Base-by-base conservation (phyloP, 2,113 vertebrate genomes). In the Antennarius striatus region DNA sequence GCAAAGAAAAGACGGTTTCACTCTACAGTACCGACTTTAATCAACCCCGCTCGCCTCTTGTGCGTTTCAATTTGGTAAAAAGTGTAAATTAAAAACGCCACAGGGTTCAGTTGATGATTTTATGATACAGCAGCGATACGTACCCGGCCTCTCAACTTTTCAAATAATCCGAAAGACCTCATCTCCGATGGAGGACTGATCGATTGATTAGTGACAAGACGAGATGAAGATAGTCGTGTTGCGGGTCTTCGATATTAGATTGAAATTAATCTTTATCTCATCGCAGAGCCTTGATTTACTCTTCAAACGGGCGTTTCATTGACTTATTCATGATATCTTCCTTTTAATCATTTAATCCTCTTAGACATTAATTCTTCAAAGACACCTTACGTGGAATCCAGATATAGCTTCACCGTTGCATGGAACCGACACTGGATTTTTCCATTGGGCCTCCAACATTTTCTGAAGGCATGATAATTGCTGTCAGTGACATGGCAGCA, bases 371-470 rank as follows among this genome's bases (percentile, higher is more conserved):
- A 56, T 58, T 17, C 56, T 56, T 56, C 16, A 36, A 36, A 48
- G 36, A 36, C 4, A n/a, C 39, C 48, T 13, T 1, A 43, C 32
- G 22, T 50, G 16, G 30, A 16, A 12, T 14, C 59, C 42, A 52
- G 47, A 60, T 53, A 47, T 36, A 28, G 45, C 57, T 47, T 47
- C 51, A 68, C 67, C 14, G 57, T 40, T 45, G 56, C 30, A 36
- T 8, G 1, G 30, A 46, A 53, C 15, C 7, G 32, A 7, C 32
- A 36, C 7, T 36, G 32, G 32, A 7, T 36, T 36, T 36, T 36
- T 7, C 32, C 32, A 36, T 36, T 36, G 32, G 32, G 32, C 32
- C 32, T 36, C 32, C 32, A 36, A 36, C 32, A 2, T 36, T 36
- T 7, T 36, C 32, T 36, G 32, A 36, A 36, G 32, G 32, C 32